Evolutionary conservation across 2,113 vertebrate species (phyloP).

Genomic region (Dromiciops gliroides): DNA sequence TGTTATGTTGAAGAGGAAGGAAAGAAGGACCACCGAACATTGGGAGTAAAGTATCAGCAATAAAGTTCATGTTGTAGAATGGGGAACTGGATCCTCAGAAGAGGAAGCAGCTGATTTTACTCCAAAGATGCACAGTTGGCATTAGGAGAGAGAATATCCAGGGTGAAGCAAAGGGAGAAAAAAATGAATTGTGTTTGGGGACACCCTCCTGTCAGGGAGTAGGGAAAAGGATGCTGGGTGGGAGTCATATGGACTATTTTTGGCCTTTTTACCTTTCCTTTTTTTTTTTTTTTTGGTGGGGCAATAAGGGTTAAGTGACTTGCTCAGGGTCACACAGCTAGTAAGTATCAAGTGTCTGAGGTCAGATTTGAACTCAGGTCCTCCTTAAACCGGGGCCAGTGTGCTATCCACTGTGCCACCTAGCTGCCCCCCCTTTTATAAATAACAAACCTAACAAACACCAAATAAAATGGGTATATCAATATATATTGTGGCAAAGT

Average conservation of each 20-base stretch:
- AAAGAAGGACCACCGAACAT: background rate
- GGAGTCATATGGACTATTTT: background rate
- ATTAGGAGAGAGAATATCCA: background rate
- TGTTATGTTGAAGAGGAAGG: background rate
- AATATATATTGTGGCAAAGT: background rate
- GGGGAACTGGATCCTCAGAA: background rate
- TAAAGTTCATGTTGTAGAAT: background rate
- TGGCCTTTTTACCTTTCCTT: background rate
- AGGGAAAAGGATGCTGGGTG: background rate
- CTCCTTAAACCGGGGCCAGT: too few relatives aligned
- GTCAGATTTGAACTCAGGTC: too few relatives aligned
- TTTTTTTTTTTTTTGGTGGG: too few relatives aligned
- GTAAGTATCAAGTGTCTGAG: too few relatives aligned
- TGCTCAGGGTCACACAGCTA: too few relatives aligned
- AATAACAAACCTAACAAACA: background rate
- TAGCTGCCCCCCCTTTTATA: too few relatives aligned
- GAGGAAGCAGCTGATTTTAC: background rate
- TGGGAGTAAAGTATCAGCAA: background rate
- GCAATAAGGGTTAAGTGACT: too few relatives aligned
- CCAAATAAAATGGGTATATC: background rate
- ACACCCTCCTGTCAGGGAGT: too few relatives aligned
- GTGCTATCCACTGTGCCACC: too few relatives aligned
- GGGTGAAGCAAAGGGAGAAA: background rate
- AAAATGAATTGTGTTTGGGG: background rate
- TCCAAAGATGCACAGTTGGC: background rate